Evolutionary conservation across 2,888 invertebrate species (phyloP).

Genomic region (Sisyra terminalis): DNA sequence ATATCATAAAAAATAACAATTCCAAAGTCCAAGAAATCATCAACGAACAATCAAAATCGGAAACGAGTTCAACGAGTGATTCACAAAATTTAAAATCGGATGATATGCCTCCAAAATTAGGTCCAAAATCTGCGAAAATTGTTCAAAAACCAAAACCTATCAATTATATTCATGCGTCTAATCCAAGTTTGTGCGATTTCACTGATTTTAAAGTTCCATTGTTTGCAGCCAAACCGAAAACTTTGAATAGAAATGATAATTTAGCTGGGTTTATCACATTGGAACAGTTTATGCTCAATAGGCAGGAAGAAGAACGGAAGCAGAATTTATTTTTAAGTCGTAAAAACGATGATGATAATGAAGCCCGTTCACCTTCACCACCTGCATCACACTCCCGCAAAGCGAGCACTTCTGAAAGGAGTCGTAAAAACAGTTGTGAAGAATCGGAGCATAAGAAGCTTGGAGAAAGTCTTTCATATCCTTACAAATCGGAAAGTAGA

Average conservation of each 20-base stretch:
- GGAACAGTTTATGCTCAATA: conserved; percentile 62
- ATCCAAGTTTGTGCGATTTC: conserved; percentile 50
- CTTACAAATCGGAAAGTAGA: background rate
- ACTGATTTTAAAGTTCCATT: conserved; percentile 23
- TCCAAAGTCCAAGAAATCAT: conserved; percentile 7
- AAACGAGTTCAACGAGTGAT: conserved; percentile 7
- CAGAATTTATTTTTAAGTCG: conserved; percentile 22
- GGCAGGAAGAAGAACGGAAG: conserved; percentile 54
- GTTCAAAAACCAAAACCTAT: conserved; percentile 29
- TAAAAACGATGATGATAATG: conserved; percentile 18
- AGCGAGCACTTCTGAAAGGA: background rate
- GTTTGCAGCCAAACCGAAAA: conserved; percentile 24
- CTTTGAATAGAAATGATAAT: conserved; percentile 33
- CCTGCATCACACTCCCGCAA: conserved; percentile 16
- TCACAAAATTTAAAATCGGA: conserved; percentile 7
- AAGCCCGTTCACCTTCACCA: conserved; percentile 15
- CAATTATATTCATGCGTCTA: conserved; percentile 52
- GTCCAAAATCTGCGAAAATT: conserved; percentile 6
- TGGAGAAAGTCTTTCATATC: conserved; percentile 5
- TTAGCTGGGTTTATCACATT: conserved; percentile 54
- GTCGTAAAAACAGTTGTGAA: conserved; percentile 6
- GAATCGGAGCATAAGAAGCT: conserved; percentile 10
- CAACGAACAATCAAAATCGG: background rate
- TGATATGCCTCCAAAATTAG: conserved; percentile 7
- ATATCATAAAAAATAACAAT: conserved; percentile 1